Percentiles rank a stretch among this genome's conserved stretches.
Conservation (phyloP, 1,140 invertebrate species). For the Uloborus diversus region DNA sequence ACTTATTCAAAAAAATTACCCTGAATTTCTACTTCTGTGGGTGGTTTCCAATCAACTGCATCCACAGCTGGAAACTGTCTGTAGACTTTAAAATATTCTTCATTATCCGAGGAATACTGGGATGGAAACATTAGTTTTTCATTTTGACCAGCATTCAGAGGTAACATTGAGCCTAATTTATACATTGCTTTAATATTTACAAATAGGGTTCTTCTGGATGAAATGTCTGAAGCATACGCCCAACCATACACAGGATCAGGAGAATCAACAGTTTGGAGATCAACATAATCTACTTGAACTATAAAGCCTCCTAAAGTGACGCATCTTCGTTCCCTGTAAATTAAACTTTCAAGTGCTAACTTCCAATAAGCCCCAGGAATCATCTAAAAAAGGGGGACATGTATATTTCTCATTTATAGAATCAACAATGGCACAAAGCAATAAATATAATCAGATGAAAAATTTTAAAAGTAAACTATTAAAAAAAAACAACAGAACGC, state of each 20-base stretch:
- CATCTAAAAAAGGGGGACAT: slow-evolving; percentile 42
- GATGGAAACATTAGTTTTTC: slow-evolving; percentile 28
- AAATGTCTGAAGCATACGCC: slow-evolving; percentile 5
- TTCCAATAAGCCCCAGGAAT: slow-evolving; percentile 50
- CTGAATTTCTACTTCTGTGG: slow-evolving; percentile 12
- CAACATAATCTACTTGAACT: slow-evolving; percentile 36
- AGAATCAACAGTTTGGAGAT: slow-evolving; percentile 33
- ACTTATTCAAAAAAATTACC: no score
- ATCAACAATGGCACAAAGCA: background rate
- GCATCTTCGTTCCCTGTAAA: slow-evolving; percentile 5
- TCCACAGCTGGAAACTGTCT: slow-evolving; percentile 24
- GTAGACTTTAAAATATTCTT: slow-evolving; percentile 32
- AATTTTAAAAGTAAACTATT: background rate
- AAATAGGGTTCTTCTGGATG: slow-evolving; percentile 34
- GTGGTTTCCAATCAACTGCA: slow-evolving; percentile 23
- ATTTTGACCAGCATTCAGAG: slow-evolving; percentile 20
- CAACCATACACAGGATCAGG: slow-evolving; percentile 34
- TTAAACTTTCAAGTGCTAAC: slow-evolving; percentile 18
- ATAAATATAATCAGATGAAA: background rate
- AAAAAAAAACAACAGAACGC: no score
- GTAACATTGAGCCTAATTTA: slow-evolving; percentile 18
- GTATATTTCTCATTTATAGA: no score
- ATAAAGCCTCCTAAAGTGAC: slow-evolving; percentile 50
- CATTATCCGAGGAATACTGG: slow-evolving; percentile 24
- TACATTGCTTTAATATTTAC: slow-evolving; percentile 35